A percentile compares a stretch with the other conserved stretches of the same genome.
Evolutionary conservation across 2,797 vertebrate species (phyloP).

Genomic region (Alfaro cultratus): DNA sequence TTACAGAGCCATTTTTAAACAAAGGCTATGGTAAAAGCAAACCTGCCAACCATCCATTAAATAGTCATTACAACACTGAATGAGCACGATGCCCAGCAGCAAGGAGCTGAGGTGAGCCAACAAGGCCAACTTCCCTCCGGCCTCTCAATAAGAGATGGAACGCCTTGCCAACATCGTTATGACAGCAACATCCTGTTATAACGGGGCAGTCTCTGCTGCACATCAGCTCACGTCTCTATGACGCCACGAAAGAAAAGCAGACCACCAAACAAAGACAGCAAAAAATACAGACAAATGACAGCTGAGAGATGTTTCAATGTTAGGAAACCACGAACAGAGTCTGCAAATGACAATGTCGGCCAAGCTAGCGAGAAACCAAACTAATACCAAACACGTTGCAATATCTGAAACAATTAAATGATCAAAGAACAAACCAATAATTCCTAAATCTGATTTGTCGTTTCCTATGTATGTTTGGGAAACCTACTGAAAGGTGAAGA

Average conservation of each 20-base stretch:
- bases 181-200: constrained; percentile 17
- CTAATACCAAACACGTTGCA: background rate
- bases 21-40: constrained; percentile 8
- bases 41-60: constrained; percentile 20
- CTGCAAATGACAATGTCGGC: background rate
- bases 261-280: constrained; percentile 28
- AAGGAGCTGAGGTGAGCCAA: constrained; percentile 29
- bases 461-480: background rate
- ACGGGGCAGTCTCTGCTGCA: constrained; percentile 20
- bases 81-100: constrained; percentile 16
- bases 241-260: constrained; percentile 1
- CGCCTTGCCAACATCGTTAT: constrained; percentile 30
- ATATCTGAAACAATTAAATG: background rate
- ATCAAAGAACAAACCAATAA: background rate
- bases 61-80: constrained; percentile 24
- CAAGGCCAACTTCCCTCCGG: constrained; percentile 24
- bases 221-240: constrained; percentile 24
- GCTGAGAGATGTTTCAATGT: constrained; percentile 19
- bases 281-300: constrained; percentile 23
- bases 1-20: constrained; percentile 8
- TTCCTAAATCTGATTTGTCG: background rate
- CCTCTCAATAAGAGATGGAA: constrained; percentile 25
- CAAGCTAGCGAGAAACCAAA: background rate
- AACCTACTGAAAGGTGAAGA: background rate
- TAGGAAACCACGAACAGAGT: background rate